Base-by-base conservation (phyloP, 2,888 invertebrate species). In the Masnerella sp. region DNA sequence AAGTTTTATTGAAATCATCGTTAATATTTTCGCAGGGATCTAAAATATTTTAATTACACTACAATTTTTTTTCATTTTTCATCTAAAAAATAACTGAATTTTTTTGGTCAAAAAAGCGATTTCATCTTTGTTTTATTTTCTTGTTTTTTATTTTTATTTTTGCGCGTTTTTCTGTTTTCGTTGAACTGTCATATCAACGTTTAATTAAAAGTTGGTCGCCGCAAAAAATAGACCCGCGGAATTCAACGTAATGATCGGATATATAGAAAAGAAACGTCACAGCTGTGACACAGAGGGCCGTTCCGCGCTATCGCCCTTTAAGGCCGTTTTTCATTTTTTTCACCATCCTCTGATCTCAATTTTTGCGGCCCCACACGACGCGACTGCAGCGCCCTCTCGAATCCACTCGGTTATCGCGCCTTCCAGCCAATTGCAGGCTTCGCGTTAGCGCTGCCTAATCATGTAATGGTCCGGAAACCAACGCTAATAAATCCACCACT, bases 171-270 rank as follows among this genome's bases (percentile, higher is more conserved):
- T 38, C 11, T 28, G 18, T 18, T 51, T 52, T 82, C 80, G 81
- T 79, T 78, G 72, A 76, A 75, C 77, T 9, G 65, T 65, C 76
- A 80, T 76, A 82, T 82, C 79, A 81, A 78, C 80, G 80, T 84
- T 83, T 83, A 83, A 83, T 83, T 84, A 84, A 83, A 83, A 83
- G 77, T 82, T 82, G 61, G 74, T 67, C 75, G 69, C 64, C 65
- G 38, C 51, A 45, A 43, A 61, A 62, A 67, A 71, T 36, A 40
- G 28, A 36, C 54, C 47, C 17, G 17, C 45, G 54, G 47, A 70
- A 70, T 67, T 72, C 45, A 32, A 43, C 47, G 38, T 72, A 72
- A 72, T 72, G 45, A 72, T 61, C 65, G 47, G 12, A 56, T 15
- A 30, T 5, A n/a, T 15, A 18, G 58, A 52, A 38, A 70, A 51